Evolutionary conservation across 2,113 vertebrate species (phyloP), one percentile per base, ranked within the genome.

Genomic region (Elachura formosa): DNA sequence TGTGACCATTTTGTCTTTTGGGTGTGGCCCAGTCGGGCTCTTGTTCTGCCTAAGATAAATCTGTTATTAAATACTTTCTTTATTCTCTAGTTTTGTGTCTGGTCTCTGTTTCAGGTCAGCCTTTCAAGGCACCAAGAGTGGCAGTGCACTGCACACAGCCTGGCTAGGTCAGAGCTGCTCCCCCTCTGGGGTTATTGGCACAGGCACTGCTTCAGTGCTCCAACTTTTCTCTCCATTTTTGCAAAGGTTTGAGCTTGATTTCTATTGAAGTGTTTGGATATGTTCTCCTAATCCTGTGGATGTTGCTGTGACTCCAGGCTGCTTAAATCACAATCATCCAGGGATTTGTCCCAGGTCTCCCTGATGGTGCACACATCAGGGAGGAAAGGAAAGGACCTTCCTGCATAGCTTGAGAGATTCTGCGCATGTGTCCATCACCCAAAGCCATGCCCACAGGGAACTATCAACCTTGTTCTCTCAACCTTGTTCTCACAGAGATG

Each of bases 211-310:
- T 55, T 33, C 52, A 55, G 31, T 21, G 52, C 51, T 52, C 51
- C 51, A 52, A 0, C 24, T 89, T 68, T 46, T 17, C 46, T 67
- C 52, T 51, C 51, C 0, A 0, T 6, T 51, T 92, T 63, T 52
- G 33, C 67, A 41, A 78, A n/a, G 22, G 26, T 34, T 56, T 26
- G 41, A n/a, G 14, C 67, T 63, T 67, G 18, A 72, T 84, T 72
- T 55, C 81, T 55, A 0, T 8, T 58, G 41, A 61, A 84, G 9
- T 4, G 16, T n/a, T 19, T 55, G 48, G 43, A 19, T 72, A 78
- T 89, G 48, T 63, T 58, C 33, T 83, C 12, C 46, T 52, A 1
- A 29, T 67, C 22, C 63, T n/a, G 7, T 16, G 55, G 34, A 11
- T 23, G 49, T 6, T 80, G 55, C 45, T 8, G 1, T 59, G 48